Evolutionary conservation across 2,797 vertebrate genomes (phyloP).

Genomic region (Chelidonichthys spinosus): DNA sequence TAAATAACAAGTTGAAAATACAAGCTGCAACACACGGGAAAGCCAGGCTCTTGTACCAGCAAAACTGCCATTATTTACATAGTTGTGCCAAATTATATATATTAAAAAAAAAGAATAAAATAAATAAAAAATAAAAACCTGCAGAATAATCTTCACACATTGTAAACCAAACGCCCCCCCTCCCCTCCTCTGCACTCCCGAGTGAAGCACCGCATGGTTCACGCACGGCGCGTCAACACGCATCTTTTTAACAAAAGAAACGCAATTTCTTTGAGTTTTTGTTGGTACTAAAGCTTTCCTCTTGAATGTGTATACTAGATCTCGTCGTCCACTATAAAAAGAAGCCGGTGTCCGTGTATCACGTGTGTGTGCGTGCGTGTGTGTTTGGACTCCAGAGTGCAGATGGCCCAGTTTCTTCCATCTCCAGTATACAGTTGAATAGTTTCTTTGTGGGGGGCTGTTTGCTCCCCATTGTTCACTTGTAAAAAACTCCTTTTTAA

Average conservation of each 20-base stretch:
- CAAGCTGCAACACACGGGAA: conserved; percentile 64
- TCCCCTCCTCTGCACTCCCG: conserved; percentile 72
- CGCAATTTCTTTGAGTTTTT: conserved; percentile 70
- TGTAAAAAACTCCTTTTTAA: conserved; percentile 69
- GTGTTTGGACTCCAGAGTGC: conserved; percentile 63
- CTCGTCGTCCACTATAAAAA: conserved; percentile 63
- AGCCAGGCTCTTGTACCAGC: conserved; percentile 67
- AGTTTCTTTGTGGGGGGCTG: conserved; percentile 61
- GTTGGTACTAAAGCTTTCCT: conserved; percentile 88
- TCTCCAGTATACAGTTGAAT: conserved; percentile 61
- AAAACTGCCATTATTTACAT: conserved; percentile 67
- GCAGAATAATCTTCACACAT: conserved; percentile 64
- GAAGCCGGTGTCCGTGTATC: conserved; percentile 57
- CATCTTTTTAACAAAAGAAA: conserved; percentile 64
- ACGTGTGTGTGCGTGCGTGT: conserved; percentile 35
- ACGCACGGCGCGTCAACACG: conserved; percentile 59
- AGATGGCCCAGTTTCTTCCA: conserved; percentile 73
- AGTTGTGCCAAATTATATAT: conserved; percentile 80
- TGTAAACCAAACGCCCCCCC: conserved; percentile 81
- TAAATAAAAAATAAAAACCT: conserved; percentile 42
- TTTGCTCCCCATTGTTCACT: conserved; percentile 74
- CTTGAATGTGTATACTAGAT: conserved; percentile 81
- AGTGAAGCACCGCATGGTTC: conserved; percentile 67
- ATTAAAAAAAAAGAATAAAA: conserved; percentile 15
- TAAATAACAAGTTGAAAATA: conserved; percentile 46